A percentile compares a stretch with the other conserved stretches of the same genome.
Evolutionary conservation across 64 coral and sea anemone species (phyloP).

Genomic region (Actinia tenebrosa): DNA sequence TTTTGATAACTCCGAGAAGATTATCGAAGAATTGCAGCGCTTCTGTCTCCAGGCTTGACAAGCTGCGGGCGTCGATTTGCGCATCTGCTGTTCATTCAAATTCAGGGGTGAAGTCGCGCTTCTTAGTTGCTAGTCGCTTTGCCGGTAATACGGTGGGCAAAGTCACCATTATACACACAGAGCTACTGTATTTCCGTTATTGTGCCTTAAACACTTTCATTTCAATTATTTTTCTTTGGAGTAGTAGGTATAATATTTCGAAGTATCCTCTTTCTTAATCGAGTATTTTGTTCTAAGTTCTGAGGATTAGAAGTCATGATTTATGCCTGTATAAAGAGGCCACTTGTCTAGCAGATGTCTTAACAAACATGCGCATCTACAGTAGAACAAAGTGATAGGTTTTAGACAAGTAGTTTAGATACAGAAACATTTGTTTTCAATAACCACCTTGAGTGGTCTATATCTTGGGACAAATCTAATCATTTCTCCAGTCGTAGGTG

Average conservation of each 20-base stretch:
- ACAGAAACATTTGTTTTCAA: too few relatives aligned
- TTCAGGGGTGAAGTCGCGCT: not conserved
- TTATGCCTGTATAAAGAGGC: not conserved
- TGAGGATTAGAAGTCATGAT: not conserved
- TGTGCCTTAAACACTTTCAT: not conserved
- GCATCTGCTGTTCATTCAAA: too few relatives aligned
- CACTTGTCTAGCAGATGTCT: not conserved
- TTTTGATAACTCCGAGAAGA: too few relatives aligned
- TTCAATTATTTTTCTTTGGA: not conserved
- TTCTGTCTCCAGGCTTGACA: too few relatives aligned
- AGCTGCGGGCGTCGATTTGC: too few relatives aligned
- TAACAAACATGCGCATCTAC: not conserved
- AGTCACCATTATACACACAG: not conserved
- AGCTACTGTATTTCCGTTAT: not conserved
- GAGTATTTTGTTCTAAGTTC: not conserved
- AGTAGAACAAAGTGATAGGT: not conserved
- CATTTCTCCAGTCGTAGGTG: too few relatives aligned
- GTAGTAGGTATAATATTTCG: not conserved
- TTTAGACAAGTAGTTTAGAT: not conserved
- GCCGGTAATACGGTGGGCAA: not conserved
- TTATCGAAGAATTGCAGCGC: too few relatives aligned
- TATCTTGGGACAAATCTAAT: too few relatives aligned
- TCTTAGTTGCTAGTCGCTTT: not conserved
- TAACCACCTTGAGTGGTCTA: too few relatives aligned
- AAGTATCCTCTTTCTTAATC: not conserved